Evolutionary conservation across 2,113 vertebrate species (phyloP).

Genomic region (Podocnemis expansa): DNA sequence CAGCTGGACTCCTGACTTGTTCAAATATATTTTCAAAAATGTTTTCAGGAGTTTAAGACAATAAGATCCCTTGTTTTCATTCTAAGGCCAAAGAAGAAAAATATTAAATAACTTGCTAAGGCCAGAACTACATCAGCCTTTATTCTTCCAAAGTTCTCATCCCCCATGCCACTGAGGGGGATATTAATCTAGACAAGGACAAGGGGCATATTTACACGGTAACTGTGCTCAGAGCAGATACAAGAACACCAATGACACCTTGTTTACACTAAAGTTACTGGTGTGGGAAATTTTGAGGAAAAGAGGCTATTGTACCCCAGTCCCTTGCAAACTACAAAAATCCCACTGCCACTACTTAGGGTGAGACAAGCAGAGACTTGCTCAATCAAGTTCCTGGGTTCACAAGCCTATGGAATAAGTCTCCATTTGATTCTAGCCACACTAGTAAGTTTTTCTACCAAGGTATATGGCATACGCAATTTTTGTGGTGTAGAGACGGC

Average conservation of each 20-base stretch:
- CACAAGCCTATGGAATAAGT: not conserved
- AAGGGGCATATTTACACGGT: not conserved
- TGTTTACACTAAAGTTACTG: not conserved
- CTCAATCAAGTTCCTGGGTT: not conserved
- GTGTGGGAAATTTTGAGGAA: fast-evolving
- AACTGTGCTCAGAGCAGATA: not conserved
- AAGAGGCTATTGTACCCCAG: not conserved
- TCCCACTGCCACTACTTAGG: not conserved
- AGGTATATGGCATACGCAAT: not conserved
- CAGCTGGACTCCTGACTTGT: too few relatives aligned
- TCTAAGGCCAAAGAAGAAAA: not conserved
- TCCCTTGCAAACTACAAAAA: not conserved
- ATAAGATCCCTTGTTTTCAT: too few relatives aligned
- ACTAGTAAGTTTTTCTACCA: not conserved
- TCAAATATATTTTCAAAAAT: too few relatives aligned
- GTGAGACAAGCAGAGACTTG: not conserved
- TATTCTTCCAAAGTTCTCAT: not conserved
- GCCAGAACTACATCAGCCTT: not conserved
- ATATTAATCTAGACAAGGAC: fast-evolving
- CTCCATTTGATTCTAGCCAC: not conserved
- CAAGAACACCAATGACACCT: not conserved
- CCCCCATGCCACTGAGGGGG: not conserved
- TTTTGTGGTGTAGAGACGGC: not conserved
- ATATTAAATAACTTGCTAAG: not conserved
- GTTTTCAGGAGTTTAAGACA: too few relatives aligned